phyloP scores from a whole-genome alignment of 2,888 invertebrate genomes.

The Heliconius hortense region DNA sequence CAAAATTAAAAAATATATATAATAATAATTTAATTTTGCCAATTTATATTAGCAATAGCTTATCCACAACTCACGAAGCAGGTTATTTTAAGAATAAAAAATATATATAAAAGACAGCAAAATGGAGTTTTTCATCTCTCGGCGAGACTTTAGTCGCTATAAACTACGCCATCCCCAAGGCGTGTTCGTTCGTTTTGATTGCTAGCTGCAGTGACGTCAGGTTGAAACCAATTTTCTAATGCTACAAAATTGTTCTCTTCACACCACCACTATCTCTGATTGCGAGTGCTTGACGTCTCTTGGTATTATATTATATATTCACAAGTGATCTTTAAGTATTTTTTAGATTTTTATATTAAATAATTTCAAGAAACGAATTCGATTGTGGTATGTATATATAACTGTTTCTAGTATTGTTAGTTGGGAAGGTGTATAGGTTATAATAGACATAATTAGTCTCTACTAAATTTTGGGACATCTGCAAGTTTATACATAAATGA shows the following conservation, averaged over 20 bases:
- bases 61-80: background rate
- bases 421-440: no score
- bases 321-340: background rate
- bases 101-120: background rate
- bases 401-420: background rate
- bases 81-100: slow-evolving; percentile 1
- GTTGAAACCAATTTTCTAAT: slow-evolving; percentile 33
- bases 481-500: no score
- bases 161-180: slow-evolving; percentile 23
- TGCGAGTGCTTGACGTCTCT: slow-evolving; percentile 8
- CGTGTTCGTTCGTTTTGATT: slow-evolving; percentile 22
- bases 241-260: slow-evolving; percentile 27
- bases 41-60: background rate
- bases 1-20: background rate
- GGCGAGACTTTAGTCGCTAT: background rate
- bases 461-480: no score
- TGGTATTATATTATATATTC: slow-evolving; percentile 8
- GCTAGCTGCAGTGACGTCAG: slow-evolving; percentile 23
- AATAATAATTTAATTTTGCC: background rate
- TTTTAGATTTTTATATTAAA: background rate
- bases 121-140: background rate
- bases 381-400: background rate
- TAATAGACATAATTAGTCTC: no score
- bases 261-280: slow-evolving; percentile 22
- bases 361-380: background rate